These are phyloP conservation scores for Leptopilina myrica DNA, from an alignment of 2,888 invertebrate genomes.

Conservation along the genomic window DNA sequence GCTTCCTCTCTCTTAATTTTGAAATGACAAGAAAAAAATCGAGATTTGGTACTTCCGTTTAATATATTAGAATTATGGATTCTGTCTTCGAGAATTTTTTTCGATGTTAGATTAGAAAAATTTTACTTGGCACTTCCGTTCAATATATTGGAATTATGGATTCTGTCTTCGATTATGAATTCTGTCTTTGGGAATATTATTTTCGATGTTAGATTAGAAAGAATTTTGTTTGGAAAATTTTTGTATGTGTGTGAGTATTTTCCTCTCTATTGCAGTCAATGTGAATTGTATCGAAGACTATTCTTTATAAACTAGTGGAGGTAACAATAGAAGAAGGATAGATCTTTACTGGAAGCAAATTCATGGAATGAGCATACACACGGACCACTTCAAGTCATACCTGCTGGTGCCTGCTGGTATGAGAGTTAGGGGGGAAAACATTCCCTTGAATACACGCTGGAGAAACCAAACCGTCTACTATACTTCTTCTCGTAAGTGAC, in stretches of 20 bases:
- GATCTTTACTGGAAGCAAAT: constrained; percentile 58
- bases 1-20: background rate
- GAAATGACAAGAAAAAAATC: too few species aligned
- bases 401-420: constrained; percentile 38
- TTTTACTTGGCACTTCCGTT: too few species aligned
- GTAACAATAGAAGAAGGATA: constrained; percentile 65
- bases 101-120: too few species aligned
- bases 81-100: too few species aligned
- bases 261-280: constrained; percentile 58
- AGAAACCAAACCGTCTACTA: constrained; percentile 62
- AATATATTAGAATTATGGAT: too few species aligned
- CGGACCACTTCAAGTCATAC: constrained; percentile 70
- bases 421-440: too few species aligned
- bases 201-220: too few species aligned
- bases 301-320: constrained; percentile 56
- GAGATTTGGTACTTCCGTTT: too few species aligned
- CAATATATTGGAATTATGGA: too few species aligned
- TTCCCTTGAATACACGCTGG: constrained; percentile 28
- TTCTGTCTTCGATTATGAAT: too few species aligned
- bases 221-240: too few species aligned
- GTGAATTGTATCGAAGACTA: constrained; percentile 63
- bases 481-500: constrained; percentile 63
- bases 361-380: constrained; percentile 63
- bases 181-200: too few species aligned
- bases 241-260: background rate